These are phyloP conservation scores for Drosophila ustulata DNA, from an alignment of 2,888 invertebrate genomes.

Conservation along the genomic window DNA sequence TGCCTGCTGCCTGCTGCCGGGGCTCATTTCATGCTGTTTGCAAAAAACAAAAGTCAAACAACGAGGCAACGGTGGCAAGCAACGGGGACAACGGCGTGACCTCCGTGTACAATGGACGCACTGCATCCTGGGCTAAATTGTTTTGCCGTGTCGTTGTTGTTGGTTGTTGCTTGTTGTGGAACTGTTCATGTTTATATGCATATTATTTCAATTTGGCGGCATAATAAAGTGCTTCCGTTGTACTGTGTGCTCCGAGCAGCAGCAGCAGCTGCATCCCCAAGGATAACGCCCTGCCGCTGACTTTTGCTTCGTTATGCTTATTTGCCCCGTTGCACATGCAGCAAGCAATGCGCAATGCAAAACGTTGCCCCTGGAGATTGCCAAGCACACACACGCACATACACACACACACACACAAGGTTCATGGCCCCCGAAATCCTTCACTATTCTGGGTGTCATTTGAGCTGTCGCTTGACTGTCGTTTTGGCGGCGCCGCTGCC, in stretches of 20 bases:
- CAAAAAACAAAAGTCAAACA: slow-evolving; percentile 69
- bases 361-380: slow-evolving; percentile 49
- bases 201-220: slow-evolving; percentile 79
- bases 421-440: slow-evolving; percentile 54
- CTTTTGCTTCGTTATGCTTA: slow-evolving; percentile 70
- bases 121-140: slow-evolving; percentile 62
- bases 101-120: slow-evolving; percentile 57
- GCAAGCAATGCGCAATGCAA: slow-evolving; percentile 19
- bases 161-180: slow-evolving; percentile 17
- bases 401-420: slow-evolving; percentile 32
- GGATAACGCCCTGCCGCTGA: slow-evolving; percentile 59
- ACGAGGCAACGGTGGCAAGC: slow-evolving; percentile 26
- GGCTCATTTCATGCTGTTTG: slow-evolving; percentile 69
- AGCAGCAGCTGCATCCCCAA: slow-evolving; percentile 61
- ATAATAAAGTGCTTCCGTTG: slow-evolving; percentile 73
- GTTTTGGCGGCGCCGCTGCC: slow-evolving; percentile 47
- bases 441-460: slow-evolving; percentile 34
- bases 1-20: slow-evolving; percentile 42
- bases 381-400: neutral
- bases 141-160: slow-evolving; percentile 44
- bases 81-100: slow-evolving; percentile 32
- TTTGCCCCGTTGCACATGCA: slow-evolving; percentile 58
- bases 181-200: slow-evolving; percentile 66
- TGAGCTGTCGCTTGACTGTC: slow-evolving; percentile 13
- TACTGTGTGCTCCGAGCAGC: slow-evolving; percentile 1